phyloP scores from a whole-genome alignment of 2,888 invertebrate species.

The Chydorus sphaericus region DNA sequence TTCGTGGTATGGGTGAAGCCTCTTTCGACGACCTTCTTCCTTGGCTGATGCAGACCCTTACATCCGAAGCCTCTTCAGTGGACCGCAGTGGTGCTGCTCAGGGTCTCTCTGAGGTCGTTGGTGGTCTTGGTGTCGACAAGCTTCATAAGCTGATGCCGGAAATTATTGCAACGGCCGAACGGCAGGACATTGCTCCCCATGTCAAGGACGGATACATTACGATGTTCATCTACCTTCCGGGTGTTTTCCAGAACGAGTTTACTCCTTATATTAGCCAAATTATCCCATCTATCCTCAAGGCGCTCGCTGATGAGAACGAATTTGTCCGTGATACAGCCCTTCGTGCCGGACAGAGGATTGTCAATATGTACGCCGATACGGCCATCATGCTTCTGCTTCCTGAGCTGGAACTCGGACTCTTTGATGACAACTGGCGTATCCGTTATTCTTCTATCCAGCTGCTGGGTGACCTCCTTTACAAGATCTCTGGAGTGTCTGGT shows the following conservation, averaged over 20 bases:
- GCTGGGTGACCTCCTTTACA: conserved; percentile 85
- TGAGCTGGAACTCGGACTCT: conserved; percentile 81
- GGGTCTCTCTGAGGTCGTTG: conserved; percentile 93
- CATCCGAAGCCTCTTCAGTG: conserved; percentile 87
- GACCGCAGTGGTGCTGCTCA: conserved; percentile 92
- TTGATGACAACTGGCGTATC: conserved; percentile 98
- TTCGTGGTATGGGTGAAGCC: conserved; percentile 89
- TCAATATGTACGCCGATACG: conserved; percentile 87
- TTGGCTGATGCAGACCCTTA: conserved; percentile 96
- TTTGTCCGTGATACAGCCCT: conserved; percentile 95
- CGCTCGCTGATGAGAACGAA: conserved; percentile 96
- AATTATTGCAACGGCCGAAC: conserved; percentile 83
- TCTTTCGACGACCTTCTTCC: conserved; percentile 92
- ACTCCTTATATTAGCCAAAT: conserved; percentile 91
- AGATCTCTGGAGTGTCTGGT: conserved; percentile 92
- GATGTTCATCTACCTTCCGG: conserved; percentile 99
- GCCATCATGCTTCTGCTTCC: conserved; percentile 85
- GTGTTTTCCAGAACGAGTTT: conserved; percentile 89
- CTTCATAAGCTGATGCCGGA: conserved; percentile 94
- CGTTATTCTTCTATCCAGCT: conserved; percentile 82
- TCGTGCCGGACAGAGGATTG: conserved; percentile 90
- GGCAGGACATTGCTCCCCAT: conserved; percentile 84
- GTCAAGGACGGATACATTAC: conserved; percentile 99
- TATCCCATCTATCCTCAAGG: conserved; percentile 91
- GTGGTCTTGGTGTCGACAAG: conserved; percentile 87